A percentile compares a stretch with the other conserved stretches of the same genome.
Conservation (phyloP, 2,888 invertebrate genomes). For the Temnothorax unifasciatus region DNA sequence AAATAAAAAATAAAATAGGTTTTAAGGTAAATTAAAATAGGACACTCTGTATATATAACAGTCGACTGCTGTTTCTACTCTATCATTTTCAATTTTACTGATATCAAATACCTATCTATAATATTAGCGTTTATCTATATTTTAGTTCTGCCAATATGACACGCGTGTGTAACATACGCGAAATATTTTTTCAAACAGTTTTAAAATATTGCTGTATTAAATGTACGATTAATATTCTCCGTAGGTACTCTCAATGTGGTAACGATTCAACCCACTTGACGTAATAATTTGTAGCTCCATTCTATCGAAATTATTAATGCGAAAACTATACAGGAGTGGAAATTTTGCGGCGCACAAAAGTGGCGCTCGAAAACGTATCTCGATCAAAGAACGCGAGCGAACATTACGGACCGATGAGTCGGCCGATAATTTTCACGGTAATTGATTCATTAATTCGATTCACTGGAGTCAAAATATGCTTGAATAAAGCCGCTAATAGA, state of each 20-base stretch:
- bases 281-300: slow-evolving; percentile 39
- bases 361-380: slow-evolving; percentile 35
- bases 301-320: slow-evolving; percentile 48
- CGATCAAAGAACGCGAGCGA: slow-evolving; percentile 48
- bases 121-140: background rate
- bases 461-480: slow-evolving; percentile 50
- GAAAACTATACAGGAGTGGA: slow-evolving; percentile 31
- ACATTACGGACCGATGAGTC: slow-evolving; percentile 48
- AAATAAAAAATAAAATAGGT: too few relatives aligned
- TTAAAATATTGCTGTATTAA: background rate
- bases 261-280: background rate
- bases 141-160: background rate
- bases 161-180: background rate
- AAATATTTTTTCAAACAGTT: slow-evolving; percentile 7
- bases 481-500: slow-evolving; percentile 55
- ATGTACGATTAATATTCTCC: slow-evolving; percentile 17
- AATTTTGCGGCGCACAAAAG: slow-evolving; percentile 42
- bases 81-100: background rate
- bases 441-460: slow-evolving; percentile 57
- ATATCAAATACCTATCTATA: background rate
- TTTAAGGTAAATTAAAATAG: too few relatives aligned
- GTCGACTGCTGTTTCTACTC: background rate
- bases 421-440: slow-evolving; percentile 52
- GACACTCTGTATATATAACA: background rate
- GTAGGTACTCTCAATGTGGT: background rate